These are phyloP conservation scores for Colistium nudipinnis DNA, from an alignment of 2,113 vertebrate genomes.

Conservation along the genomic window DNA sequence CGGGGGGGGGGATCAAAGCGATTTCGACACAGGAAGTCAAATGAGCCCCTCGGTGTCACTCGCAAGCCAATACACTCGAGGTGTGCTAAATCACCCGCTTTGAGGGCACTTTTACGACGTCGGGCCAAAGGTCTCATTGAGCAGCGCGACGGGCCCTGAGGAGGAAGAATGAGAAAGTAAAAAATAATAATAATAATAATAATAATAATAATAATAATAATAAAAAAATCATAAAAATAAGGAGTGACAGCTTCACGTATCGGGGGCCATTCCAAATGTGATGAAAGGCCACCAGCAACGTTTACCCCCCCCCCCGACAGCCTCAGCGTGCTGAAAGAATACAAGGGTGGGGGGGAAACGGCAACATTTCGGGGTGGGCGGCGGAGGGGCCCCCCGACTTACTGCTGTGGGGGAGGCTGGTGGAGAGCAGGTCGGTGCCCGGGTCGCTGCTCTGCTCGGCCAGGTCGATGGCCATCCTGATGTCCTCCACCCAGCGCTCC, in stretches of 20 bases:
- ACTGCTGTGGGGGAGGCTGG: constrained; percentile 89
- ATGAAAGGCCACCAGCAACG: constrained; percentile 35
- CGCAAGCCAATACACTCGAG: constrained; percentile 48
- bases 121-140: constrained; percentile 38
- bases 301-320: too few relatives aligned
- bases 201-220: too few relatives aligned
- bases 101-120: too few relatives aligned
- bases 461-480: constrained; percentile 93
- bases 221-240: too few relatives aligned
- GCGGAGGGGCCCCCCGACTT: constrained; percentile 73
- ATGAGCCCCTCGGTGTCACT: constrained; percentile 10
- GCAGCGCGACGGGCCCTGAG: constrained; percentile 12
- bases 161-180: neutral
- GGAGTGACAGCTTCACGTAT: constrained; percentile 17
- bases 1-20: constrained; percentile 20
- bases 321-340: constrained; percentile 21
- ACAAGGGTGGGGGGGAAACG: too few relatives aligned
- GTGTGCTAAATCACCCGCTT: constrained; percentile 26
- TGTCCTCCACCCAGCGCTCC: constrained; percentile 96
- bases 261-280: constrained; percentile 39
- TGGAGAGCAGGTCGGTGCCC: constrained; percentile 82
- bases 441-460: constrained; percentile 88
- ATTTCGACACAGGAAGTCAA: constrained; percentile 14
- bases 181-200: too few relatives aligned
- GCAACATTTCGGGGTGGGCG: too few relatives aligned